These are phyloP conservation scores for Molossus molossus DNA, from an alignment of 2,797 vertebrate genomes.

Conservation along the genomic window DNA sequence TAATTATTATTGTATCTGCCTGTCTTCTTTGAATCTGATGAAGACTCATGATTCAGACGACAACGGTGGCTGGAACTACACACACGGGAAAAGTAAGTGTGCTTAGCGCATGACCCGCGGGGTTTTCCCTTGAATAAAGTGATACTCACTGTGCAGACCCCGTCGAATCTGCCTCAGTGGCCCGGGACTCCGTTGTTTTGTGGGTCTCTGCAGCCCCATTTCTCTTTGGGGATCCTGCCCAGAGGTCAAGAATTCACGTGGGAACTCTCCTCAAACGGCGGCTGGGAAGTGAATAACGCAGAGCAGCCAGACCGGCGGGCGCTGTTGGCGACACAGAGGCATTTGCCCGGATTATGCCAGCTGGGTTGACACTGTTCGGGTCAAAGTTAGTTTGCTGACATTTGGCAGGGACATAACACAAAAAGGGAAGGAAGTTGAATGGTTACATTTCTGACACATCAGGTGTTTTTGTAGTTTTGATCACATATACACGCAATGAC, in stretches of 20 bases:
- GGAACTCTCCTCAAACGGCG: neutral
- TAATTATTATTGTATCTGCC: neutral
- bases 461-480: neutral
- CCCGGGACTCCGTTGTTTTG: neutral
- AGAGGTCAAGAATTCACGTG: neutral
- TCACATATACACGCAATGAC: neutral
- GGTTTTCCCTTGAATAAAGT: neutral
- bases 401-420: neutral
- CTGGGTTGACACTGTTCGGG: neutral
- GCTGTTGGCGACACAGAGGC: neutral
- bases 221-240: neutral
- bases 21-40: neutral
- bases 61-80: neutral
- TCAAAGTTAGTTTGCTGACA: neutral
- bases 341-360: neutral
- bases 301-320: neutral
- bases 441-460: neutral
- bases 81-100: slow-evolving; percentile 4
- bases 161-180: neutral
- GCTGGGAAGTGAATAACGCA: neutral
- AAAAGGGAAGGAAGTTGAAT: neutral
- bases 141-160: neutral
- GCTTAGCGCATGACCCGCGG: neutral
- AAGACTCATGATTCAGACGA: neutral
- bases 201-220: neutral